phyloP scores from a whole-genome alignment of 2,113 vertebrate species.

The Nibea albiflora region DNA sequence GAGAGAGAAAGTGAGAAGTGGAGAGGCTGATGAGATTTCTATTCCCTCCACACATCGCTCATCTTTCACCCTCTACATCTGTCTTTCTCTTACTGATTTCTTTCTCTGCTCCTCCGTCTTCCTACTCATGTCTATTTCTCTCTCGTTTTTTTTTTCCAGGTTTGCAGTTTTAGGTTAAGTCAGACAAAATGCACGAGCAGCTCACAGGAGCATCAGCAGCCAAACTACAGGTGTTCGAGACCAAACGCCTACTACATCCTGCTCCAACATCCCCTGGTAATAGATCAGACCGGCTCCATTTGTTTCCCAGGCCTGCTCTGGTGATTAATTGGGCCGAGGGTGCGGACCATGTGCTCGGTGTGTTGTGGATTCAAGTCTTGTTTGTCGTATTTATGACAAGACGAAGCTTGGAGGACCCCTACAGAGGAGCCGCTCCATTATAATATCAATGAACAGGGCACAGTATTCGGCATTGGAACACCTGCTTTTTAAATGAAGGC shows the following conservation, averaged over 20 bases:
- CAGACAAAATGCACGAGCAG: conserved; percentile 57
- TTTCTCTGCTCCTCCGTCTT: conserved; percentile 1
- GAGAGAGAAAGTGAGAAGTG: conserved; percentile 33
- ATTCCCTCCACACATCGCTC: conserved; percentile 37
- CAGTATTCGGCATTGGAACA: background rate
- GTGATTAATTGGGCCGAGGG: conserved; percentile 41
- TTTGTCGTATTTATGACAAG: conserved; percentile 25
- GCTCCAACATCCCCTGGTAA: conserved; percentile 16
- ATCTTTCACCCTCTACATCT: conserved; percentile 37
- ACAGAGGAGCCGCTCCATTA: conserved; percentile 8
- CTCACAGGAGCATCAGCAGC: conserved; percentile 19
- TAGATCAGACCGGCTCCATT: conserved; percentile 16
- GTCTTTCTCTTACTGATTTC: conserved; percentile 30
- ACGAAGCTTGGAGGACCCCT: conserved; percentile 17
- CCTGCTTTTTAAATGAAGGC: background rate
- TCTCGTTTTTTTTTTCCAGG: conserved; percentile 4
- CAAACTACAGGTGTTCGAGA: conserved; percentile 53
- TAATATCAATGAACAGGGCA: background rate
- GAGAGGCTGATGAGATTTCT: conserved; percentile 51
- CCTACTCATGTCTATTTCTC: conserved; percentile 10
- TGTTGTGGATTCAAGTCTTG: conserved; percentile 21
- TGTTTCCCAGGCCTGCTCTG: conserved; percentile 19
- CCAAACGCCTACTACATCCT: conserved; percentile 25
- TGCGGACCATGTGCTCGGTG: conserved; percentile 24
- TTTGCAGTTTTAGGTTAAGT: conserved; percentile 49